Conservation (phyloP, 1,140 invertebrate genomes). For the Drosophila subpulchrella region DNA sequence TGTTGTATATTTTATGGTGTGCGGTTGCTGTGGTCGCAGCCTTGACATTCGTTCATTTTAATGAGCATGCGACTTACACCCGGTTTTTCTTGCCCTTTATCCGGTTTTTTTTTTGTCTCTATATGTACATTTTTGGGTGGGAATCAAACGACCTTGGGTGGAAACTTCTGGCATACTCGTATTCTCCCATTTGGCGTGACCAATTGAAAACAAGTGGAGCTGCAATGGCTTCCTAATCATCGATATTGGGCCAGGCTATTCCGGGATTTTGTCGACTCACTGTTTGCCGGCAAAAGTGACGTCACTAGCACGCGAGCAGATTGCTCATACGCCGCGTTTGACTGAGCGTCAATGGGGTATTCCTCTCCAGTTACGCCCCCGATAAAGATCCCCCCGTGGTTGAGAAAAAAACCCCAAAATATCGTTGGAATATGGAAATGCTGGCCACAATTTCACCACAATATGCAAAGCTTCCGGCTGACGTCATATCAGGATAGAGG, state of each 20-base stretch:
- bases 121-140: conserved; percentile 3
- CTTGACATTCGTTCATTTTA: conserved; percentile 48
- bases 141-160: conserved; percentile 18
- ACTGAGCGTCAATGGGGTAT: conserved; percentile 22
- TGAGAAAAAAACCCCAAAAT: not conserved
- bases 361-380: conserved; percentile 7
- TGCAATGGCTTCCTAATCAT: conserved; percentile 15
- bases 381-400: not conserved
- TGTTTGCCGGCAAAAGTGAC: conserved; percentile 18
- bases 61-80: conserved; percentile 37
- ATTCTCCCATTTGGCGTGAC: conserved; percentile 22
- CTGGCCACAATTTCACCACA: conserved; percentile 43
- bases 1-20: conserved; percentile 6
- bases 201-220: conserved; percentile 19
- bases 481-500: conserved; percentile 15
- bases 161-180: conserved; percentile 42
- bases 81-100: conserved; percentile 15
- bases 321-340: conserved; percentile 40
- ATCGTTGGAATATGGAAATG: not conserved
- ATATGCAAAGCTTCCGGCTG: conserved; percentile 24
- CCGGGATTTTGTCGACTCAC: conserved; percentile 9
- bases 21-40: conserved; percentile 18
- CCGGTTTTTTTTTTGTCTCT: not conserved
- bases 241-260: conserved; percentile 13
- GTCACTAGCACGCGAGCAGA: conserved; percentile 28